Percentiles rank a stretch among this genome's conserved stretches.
These are phyloP conservation scores for Nomada fucata DNA, from an alignment of 2,888 invertebrate genomes.

Conservation along the genomic window DNA sequence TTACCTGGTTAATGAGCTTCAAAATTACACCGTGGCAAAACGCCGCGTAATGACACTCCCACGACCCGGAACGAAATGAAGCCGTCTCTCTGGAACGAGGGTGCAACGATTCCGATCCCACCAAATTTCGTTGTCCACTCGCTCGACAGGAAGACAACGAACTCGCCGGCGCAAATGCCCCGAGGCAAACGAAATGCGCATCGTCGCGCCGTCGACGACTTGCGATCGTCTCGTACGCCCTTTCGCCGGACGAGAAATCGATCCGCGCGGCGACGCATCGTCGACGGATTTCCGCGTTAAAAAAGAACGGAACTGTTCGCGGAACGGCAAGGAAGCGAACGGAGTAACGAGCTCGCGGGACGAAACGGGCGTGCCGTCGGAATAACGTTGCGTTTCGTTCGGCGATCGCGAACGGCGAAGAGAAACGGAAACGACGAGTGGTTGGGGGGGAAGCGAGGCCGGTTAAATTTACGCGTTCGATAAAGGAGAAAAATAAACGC, in stretches of 20 bases:
- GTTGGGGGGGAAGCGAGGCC: constrained; percentile 39
- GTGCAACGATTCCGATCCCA: too few relatives aligned
- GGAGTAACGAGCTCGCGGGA: not conserved
- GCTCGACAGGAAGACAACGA: too few relatives aligned
- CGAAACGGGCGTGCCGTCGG: constrained; percentile 24
- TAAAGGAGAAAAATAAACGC: constrained; percentile 65
- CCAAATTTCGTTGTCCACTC: too few relatives aligned
- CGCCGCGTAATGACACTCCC: constrained; percentile 8
- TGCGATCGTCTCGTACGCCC: not conserved
- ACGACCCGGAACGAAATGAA: too few relatives aligned
- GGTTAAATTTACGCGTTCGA: constrained; percentile 62
- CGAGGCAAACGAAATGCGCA: not conserved
- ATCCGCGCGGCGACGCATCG: constrained; percentile 23
- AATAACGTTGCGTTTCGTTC: constrained; percentile 57
- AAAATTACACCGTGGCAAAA: constrained; percentile 23
- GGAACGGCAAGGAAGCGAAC: not conserved
- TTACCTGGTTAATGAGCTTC: constrained; percentile 31
- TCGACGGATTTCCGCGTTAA: not conserved
- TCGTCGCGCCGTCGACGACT: not conserved
- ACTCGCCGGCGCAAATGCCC: too few relatives aligned
- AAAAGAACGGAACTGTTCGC: not conserved
- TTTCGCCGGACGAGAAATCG: not conserved
- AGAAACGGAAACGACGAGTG: constrained; percentile 5
- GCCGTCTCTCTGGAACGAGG: too few relatives aligned
- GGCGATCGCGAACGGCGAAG: constrained; percentile 24